Conservation (phyloP, 2,113 vertebrate genomes). For the Raphicerus campestris region DNA sequence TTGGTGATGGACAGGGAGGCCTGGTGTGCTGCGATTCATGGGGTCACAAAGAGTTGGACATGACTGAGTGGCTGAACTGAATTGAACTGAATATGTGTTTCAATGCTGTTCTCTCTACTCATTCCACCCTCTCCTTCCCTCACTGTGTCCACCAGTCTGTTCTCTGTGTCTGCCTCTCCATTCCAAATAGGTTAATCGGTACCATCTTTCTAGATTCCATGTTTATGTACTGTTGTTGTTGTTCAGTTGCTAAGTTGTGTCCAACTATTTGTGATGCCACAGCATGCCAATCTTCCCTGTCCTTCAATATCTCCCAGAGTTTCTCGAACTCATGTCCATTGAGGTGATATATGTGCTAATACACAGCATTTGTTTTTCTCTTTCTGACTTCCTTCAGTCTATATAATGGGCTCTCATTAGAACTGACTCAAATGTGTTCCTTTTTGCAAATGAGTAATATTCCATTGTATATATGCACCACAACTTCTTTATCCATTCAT, state of each 20-base stretch:
- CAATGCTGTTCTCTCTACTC: background rate
- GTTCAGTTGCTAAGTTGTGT: background rate
- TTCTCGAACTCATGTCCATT: background rate
- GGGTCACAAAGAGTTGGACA: too few relatives aligned
- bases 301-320: background rate
- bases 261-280: background rate
- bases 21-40: too few relatives aligned
- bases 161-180: background rate
- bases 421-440: background rate
- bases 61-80: too few relatives aligned
- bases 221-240: background rate
- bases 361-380: background rate
- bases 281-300: background rate
- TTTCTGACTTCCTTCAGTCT: background rate
- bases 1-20: too few relatives aligned
- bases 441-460: background rate
- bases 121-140: background rate
- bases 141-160: background rate
- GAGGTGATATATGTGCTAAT: background rate
- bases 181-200: background rate
- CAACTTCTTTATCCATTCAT: background rate
- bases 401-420: background rate
- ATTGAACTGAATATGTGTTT: background rate
- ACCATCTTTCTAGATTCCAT: background rate
- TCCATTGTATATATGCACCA: background rate